Conservation (phyloP, 2,113 vertebrate species). For the Hemichromis elongatus region DNA sequence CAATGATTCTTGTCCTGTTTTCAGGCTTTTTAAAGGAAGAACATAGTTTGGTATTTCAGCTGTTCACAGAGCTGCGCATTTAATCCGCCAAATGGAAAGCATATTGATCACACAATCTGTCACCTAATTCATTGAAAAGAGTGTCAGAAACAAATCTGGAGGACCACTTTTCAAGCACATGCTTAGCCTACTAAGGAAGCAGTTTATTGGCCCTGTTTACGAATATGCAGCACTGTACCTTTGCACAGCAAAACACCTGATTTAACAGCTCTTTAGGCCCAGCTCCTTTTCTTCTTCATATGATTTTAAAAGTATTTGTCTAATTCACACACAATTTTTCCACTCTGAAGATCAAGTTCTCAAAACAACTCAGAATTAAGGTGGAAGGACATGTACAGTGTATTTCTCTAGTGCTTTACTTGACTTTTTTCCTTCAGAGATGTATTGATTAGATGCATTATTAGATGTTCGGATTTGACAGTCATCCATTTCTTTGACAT, state of each 20-base stretch:
- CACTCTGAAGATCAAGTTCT: neutral
- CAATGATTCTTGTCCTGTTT: slow-evolving; percentile 5
- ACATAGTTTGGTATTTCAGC: slow-evolving; percentile 9
- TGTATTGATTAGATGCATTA: slow-evolving; percentile 6
- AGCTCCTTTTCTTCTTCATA: neutral
- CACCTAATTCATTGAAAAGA: slow-evolving; percentile 37
- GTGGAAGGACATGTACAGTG: neutral
- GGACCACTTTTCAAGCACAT: slow-evolving; percentile 23
- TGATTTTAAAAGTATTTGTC: neutral
- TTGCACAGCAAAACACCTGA: neutral
- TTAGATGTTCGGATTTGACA: slow-evolving; percentile 20
- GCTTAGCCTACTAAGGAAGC: slow-evolving; percentile 12
- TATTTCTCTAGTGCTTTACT: slow-evolving; percentile 9
- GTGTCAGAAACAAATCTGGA: slow-evolving; percentile 37
- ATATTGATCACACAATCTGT: slow-evolving; percentile 49
- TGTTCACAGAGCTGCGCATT: neutral
- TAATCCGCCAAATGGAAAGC: slow-evolving; percentile 41
- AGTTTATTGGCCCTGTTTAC: neutral
- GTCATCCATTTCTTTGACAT: slow-evolving; percentile 32
- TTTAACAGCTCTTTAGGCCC: neutral
- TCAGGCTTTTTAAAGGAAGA: neutral
- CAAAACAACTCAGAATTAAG: neutral
- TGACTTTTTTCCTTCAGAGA: slow-evolving; percentile 31
- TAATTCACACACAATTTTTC: neutral
- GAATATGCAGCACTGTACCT: neutral